Base-by-base conservation (phyloP, 2,797 vertebrate genomes). In the Amphiprion clarkii region DNA sequence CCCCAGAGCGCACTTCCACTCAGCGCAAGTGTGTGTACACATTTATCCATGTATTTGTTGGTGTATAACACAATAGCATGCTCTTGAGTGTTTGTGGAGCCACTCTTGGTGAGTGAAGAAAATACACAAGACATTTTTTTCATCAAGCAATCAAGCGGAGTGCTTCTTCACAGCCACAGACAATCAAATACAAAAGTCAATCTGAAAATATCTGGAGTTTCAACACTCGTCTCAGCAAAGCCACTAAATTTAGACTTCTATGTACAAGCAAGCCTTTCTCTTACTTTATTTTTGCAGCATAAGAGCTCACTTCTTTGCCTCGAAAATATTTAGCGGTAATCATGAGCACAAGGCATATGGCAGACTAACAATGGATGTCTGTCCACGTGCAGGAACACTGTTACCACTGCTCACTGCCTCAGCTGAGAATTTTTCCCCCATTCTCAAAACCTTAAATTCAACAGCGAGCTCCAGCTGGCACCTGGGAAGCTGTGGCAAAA, bases 141-240 rank as follows among this genome's bases (percentile, higher is more conserved):
- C 62, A 78, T 81, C 70, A 65, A 70, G 74, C 62, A 63, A 68
- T 84, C 54, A 82, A 69, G 63, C 54, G 57, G 23, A 48, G 59
- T 71, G 69, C 48, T 72, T 58, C 19, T 76, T 69, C 72, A 67
- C 25, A 73, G 40, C 59, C 52, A 67, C 57, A 64, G 71, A 57
- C 67, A 81, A 81, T 79, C 75, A 36, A 61, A 86, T 61, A 84
- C 42, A 8, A 74, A 76, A 82, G 54, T 46, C 56, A 83, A 82
- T 83, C 55, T 49, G 52, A 65, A 58, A 52, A 27, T 33, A 51
- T 51, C 46, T 77, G 23, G 16, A 48, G 16, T 44, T 56, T 40
- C 23, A 69, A 19, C 5, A 56, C 12, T 55, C 10, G 27, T 54
- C 42, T 76, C 39, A 64, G 27, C 51, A 56, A 31, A 56, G 33